Evolutionary conservation across 1,140 invertebrate species (phyloP).

Genomic region (Leptinotarsa lineolata): DNA sequence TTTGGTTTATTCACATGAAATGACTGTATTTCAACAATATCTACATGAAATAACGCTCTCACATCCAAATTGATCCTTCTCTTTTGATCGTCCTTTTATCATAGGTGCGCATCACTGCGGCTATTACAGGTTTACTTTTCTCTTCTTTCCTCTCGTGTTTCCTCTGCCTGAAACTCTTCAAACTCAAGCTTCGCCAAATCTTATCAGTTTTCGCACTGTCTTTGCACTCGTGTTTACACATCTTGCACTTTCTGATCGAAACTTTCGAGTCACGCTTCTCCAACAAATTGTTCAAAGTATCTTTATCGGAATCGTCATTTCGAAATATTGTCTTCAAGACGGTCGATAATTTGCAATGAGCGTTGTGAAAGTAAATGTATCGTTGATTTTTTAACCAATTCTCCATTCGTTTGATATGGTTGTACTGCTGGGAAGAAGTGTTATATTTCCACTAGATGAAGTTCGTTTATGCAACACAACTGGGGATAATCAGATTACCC

Average conservation of each 20-base stretch:
- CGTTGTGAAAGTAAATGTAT: slow-evolving; percentile 17
- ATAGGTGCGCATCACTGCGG: slow-evolving; percentile 42
- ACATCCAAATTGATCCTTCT: slow-evolving; percentile 14
- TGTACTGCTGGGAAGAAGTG: not conserved
- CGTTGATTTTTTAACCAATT: slow-evolving; percentile 31
- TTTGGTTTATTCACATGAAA: too few species aligned
- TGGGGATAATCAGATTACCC: not conserved
- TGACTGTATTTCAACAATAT: not conserved
- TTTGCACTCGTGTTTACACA: slow-evolving; percentile 10
- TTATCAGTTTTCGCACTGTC: slow-evolving; percentile 13
- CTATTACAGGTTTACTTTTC: slow-evolving; percentile 37
- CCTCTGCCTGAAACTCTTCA: slow-evolving; percentile 38
- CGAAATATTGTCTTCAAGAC: slow-evolving; percentile 20
- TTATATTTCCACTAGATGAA: too few species aligned
- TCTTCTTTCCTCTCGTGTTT: slow-evolving; percentile 37
- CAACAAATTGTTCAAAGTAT: slow-evolving; percentile 22
- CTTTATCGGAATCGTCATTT: not conserved
- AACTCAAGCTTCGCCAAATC: slow-evolving; percentile 38
- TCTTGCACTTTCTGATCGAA: not conserved
- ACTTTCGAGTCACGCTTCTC: slow-evolving; percentile 12
- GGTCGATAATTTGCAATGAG: slow-evolving; percentile 18
- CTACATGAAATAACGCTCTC: not conserved
- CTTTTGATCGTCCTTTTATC: slow-evolving; percentile 32
- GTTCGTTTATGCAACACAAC: too few species aligned
- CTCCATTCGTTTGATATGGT: slow-evolving; percentile 19